Evolutionary conservation across 1,140 invertebrate species (phyloP).

Genomic region (Hormaphis cornu): DNA sequence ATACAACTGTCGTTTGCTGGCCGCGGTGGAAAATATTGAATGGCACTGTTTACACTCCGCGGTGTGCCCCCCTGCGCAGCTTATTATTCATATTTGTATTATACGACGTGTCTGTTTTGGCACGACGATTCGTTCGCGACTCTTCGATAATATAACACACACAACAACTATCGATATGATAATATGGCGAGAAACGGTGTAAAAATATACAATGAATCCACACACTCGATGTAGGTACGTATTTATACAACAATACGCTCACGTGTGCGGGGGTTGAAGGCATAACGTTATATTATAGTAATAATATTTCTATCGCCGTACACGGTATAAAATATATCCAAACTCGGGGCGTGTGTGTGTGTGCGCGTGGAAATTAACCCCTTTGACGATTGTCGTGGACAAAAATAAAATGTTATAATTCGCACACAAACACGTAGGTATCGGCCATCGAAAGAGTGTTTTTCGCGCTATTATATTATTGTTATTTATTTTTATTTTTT

Average conservation of each 20-base stretch:
- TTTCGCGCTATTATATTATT: not conserved
- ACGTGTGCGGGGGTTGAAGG: too few relatives aligned
- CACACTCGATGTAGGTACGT: too few relatives aligned
- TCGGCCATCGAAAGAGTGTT: not conserved
- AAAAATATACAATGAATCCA: too few relatives aligned
- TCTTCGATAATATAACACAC: not conserved
- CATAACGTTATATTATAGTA: too few relatives aligned
- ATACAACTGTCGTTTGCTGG: too few relatives aligned
- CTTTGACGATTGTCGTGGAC: conserved; percentile 12
- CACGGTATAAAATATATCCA: too few relatives aligned
- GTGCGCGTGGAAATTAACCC: conserved; percentile 30
- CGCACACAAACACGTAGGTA: not conserved
- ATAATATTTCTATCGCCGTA: too few relatives aligned
- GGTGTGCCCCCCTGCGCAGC: not conserved
- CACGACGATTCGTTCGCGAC: not conserved
- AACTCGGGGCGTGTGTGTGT: too few relatives aligned
- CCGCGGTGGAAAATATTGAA: not conserved
- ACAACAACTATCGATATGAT: too few relatives aligned
- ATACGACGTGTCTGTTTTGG: conserved; percentile 17
- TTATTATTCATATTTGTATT: not conserved
- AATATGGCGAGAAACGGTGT: too few relatives aligned
- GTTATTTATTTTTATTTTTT: not conserved
- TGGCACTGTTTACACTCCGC: conserved; percentile 25
- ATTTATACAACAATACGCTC: too few relatives aligned
- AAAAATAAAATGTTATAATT: too few relatives aligned